Evolutionary conservation across 2,113 vertebrate genomes (phyloP).

Genomic region (Typhlomys cinereus): DNA sequence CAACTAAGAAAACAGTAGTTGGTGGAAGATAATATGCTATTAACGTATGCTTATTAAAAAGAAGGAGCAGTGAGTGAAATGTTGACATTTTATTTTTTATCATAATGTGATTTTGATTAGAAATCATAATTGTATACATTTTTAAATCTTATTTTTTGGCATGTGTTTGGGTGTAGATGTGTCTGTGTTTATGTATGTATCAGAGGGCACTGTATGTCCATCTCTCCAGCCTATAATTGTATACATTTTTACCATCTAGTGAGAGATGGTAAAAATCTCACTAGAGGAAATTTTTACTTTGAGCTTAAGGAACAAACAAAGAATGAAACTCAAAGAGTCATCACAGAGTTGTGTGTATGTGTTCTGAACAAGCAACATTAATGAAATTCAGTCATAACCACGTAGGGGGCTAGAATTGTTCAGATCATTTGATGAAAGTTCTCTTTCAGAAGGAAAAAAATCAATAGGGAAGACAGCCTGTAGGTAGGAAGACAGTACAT

Average conservation of each 20-base stretch:
- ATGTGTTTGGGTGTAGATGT: no score
- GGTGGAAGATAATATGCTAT: background rate
- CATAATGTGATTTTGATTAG: background rate
- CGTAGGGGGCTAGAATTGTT: background rate
- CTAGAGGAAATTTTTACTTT: background rate
- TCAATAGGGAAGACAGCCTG: no score
- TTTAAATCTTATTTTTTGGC: no score
- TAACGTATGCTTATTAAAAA: background rate
- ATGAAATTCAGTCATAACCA: background rate
- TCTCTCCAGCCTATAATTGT: no score
- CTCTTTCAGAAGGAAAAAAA: no score
- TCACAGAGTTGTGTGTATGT: background rate
- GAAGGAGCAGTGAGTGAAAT: background rate
- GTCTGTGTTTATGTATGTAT: no score
- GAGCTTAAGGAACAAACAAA: slow-evolving; percentile 2
- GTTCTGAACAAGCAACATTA: background rate
- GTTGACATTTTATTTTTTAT: background rate
- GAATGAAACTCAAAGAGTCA: background rate
- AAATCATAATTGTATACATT: background rate
- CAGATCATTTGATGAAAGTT: background rate
- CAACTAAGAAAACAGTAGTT: background rate
- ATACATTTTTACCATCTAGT: background rate
- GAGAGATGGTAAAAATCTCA: no score
- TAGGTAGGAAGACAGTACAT: no score
- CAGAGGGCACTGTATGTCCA: no score